Evolutionary conservation across 2,113 vertebrate genomes (phyloP), one percentile per base, ranked within the genome.

Genomic region (Phycodurus eques): DNA sequence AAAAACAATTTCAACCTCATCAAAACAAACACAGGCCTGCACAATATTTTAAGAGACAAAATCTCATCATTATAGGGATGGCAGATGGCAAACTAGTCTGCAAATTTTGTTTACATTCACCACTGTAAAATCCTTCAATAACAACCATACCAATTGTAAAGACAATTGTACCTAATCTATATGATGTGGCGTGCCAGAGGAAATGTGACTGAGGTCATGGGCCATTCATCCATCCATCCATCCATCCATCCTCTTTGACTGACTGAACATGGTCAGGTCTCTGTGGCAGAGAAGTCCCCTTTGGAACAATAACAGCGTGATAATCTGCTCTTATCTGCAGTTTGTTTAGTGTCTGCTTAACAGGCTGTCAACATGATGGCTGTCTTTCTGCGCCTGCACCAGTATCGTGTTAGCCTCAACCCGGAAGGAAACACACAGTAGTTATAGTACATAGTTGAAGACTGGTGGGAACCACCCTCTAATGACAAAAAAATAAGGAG

Each of bases 321-420:
- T 91, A 87, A 92, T 87, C 85, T 89, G 74, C 81, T 81, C 81
- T 92, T 87, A 90, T 89, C 87, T 87, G 44, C 84, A 43, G 70
- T 83, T 84, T 86, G 72, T 83, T 84, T 86, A 86, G 79, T 85
- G 82, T 20, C 80, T 87, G 84, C 80, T 90, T 85, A 83, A 87
- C 85, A 85, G 80, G 77, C 82, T 79, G 87, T 79, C 80, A 69
- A 67, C 74, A 71, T 88, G 85, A 84, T 79, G 81, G 72, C 63
- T 82, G 83, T 82, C 79, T 84, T 62, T 88, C 67, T 67, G 57
- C 17, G n/a, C 64, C 33, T 74, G 69, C 67, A n/a, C 77, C 35
- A 20, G 57, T 71, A 72, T 68, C 14, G 46, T 81, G 72, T 80
- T 75, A 75, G 74, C 33, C 46, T 46, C 31, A 60, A 78, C 53